Percentiles rank a stretch among this genome's conserved stretches.
Evolutionary conservation across 2,113 vertebrate species (phyloP).

Genomic region (Callocephalon fimbriatum): DNA sequence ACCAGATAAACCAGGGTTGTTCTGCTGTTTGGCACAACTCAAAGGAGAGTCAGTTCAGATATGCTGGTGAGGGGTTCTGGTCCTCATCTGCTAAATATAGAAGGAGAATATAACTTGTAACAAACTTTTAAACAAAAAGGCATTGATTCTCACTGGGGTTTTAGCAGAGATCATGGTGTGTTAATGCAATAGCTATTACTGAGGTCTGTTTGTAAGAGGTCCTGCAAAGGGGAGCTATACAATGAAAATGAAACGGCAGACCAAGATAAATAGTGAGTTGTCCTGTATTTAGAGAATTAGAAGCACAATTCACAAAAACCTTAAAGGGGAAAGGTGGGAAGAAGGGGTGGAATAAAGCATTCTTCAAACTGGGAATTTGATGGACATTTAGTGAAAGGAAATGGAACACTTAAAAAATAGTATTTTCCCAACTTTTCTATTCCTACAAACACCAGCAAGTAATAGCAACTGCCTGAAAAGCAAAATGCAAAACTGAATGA

Average conservation of each 20-base stretch:
- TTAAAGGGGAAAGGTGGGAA: neutral
- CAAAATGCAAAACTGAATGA: conserved; percentile 1
- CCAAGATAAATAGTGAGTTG: conserved; percentile 24
- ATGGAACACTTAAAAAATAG: neutral
- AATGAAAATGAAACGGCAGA: neutral
- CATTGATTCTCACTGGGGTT: neutral
- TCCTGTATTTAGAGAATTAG: neutral
- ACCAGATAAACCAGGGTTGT: conserved; percentile 77
- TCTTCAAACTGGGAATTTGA: neutral
- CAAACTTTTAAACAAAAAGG: neutral
- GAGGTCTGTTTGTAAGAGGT: neutral
- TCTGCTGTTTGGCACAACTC: conserved; percentile 28
- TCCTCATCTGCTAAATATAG: neutral
- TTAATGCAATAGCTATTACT: neutral
- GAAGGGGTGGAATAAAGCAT: neutral
- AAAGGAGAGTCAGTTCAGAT: neutral
- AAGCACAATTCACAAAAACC: neutral
- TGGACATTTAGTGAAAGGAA: neutral
- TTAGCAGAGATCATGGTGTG: neutral
- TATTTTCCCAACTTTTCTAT: neutral
- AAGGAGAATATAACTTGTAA: neutral
- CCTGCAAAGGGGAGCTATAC: neutral
- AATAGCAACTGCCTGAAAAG: neutral
- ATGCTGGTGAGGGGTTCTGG: neutral
- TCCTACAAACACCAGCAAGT: neutral